Percentiles rank a stretch among this genome's conserved stretches.
These are phyloP conservation scores for Drosophila ogumai DNA, from an alignment of 1,140 invertebrate species.

Conservation along the genomic window DNA sequence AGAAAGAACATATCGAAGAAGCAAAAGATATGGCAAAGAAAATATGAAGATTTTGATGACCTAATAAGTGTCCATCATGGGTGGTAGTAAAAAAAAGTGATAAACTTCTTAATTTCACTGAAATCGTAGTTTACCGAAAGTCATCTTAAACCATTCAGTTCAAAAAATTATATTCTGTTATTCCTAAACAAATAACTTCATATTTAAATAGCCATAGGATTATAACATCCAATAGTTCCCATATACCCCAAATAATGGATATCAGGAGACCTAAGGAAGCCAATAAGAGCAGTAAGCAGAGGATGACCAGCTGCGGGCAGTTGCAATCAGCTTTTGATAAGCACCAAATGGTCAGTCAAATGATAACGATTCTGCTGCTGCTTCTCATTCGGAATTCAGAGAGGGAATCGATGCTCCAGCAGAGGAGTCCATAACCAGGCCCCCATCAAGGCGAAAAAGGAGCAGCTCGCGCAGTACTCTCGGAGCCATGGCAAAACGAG, in stretches of 20 bases:
- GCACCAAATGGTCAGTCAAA: constrained; percentile 80
- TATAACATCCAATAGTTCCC: neutral
- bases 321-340: constrained; percentile 82
- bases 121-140: too few species aligned
- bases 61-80: neutral
- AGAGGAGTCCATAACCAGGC: constrained; percentile 21
- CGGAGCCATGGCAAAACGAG: constrained; percentile 12
- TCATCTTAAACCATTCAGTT: neutral
- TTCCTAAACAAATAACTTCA: too few species aligned
- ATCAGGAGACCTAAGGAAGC: constrained; percentile 13
- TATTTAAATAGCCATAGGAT: too few species aligned
- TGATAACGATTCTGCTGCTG: constrained; percentile 68
- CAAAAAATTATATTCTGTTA: too few species aligned
- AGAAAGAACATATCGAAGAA: constrained; percentile 9
- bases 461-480: constrained; percentile 33
- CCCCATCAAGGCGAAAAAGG: constrained; percentile 22
- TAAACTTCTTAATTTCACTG: too few species aligned
- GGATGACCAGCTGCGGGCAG: constrained; percentile 62
- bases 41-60: neutral
- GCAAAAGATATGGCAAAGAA: neutral
- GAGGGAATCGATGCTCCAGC: constrained; percentile 22
- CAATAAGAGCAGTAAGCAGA: constrained; percentile 19
- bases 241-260: neutral
- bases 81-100: too few species aligned
- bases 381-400: constrained; percentile 39